These are phyloP conservation scores for Drosophila pruinosa DNA, from an alignment of 1,140 invertebrate genomes.

Conservation along the genomic window DNA sequence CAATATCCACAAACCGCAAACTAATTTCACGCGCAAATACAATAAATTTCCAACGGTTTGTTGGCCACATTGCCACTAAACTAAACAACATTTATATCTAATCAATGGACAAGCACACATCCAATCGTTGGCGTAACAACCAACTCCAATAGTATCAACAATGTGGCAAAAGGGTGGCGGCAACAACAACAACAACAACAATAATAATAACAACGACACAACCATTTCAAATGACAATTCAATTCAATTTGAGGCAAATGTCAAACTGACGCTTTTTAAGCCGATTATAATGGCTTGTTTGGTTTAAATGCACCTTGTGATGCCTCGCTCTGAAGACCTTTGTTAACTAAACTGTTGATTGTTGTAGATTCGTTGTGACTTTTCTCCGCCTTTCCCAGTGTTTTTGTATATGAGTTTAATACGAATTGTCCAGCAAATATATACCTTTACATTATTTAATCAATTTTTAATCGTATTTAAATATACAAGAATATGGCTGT, in stretches of 20 bases:
- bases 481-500: too few relatives aligned
- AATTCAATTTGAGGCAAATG: conserved; percentile 59
- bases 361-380: neutral
- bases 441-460: neutral
- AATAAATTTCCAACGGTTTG: conserved; percentile 41
- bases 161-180: conserved; percentile 7
- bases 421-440: neutral
- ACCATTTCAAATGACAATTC: conserved; percentile 62
- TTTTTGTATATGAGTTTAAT: neutral
- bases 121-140: neutral
- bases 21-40: conserved; percentile 63
- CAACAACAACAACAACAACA: conserved; percentile 14
- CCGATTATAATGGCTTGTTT: conserved; percentile 65
- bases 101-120: conserved; percentile 44
- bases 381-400: neutral
- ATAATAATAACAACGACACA: conserved; percentile 18
- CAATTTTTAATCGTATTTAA: neutral
- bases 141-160: conserved; percentile 28
- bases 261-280: conserved; percentile 59
- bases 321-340: neutral
- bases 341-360: conserved; percentile 16
- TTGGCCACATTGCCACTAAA: conserved; percentile 22
- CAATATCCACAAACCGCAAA: conserved; percentile 49
- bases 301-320: neutral
- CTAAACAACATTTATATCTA: conserved; percentile 50